Base-by-base conservation (phyloP, 2,888 invertebrate species). In the Tenthredo livida region DNA sequence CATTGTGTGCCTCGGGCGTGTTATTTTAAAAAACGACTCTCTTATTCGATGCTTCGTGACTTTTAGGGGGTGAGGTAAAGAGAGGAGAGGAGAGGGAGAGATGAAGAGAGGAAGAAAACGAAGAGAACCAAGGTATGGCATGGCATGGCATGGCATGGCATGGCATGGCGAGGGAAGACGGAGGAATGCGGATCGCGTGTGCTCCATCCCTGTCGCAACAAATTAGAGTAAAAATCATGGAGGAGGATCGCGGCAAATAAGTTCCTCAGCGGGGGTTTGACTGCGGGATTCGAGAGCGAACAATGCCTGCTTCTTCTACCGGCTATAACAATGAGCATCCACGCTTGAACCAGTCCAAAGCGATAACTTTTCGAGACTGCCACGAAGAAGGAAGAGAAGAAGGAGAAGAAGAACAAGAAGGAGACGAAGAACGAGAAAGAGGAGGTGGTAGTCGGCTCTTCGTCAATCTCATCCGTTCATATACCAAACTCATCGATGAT, bases 211-310 rank as follows among this genome's bases (percentile, higher is more conserved):
- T 93, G 93, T 93, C 93, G 91, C 91, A 90, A 90, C 93, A 90
- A 92, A 93, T 93, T 93, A 93, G 92, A 91, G 92, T 91, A 89
- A 92, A 92, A 92, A 91, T 92, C 91, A 90, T 91, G 90, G 90
- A 91, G 91, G 89, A 90, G 92, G 91, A 92, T 93, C 91, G 90
- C 90, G 91, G 90, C 90, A 90, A 92, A 92, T 92, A 92, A 91
- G 91, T 91, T 89, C 90, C 91, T 85, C 92, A 91, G 92, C 91
- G 89, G 93, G 92, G 88, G 89, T 89, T 87, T 83, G 67, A 83
- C 86, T 85, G 73, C 87, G 80, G 67, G 78, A 86, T 85, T 84
- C 86, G 85, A 84, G 86, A 86, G 73, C 87, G 88, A 90, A 89
- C 90, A 90, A 90, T 89, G 86, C 88, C 86, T 84, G 40, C 47